phyloP scores from a whole-genome alignment of 2,113 vertebrate genomes.

The Myotis yumanensis region DNA sequence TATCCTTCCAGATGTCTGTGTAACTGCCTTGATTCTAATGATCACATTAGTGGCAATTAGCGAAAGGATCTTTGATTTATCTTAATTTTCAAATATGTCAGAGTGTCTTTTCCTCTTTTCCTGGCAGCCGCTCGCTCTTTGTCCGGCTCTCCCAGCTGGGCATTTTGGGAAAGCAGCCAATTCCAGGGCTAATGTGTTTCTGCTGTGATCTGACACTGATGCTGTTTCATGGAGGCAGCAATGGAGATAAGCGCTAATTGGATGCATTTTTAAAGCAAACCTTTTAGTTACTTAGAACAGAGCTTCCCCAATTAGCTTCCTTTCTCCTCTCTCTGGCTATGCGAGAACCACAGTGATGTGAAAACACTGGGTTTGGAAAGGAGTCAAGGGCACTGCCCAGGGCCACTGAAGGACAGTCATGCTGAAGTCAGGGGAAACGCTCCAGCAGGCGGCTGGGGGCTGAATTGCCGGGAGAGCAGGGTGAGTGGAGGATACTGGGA shows the following conservation, averaged over 20 bases:
- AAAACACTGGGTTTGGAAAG: not conserved
- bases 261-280: slow-evolving; percentile 70
- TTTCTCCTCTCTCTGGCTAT: slow-evolving; percentile 9
- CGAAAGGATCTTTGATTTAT: slow-evolving; percentile 23
- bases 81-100: slow-evolving; percentile 55
- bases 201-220: slow-evolving; percentile 56
- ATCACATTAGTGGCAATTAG: not conserved
- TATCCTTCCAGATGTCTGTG: not conserved
- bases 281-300: slow-evolving; percentile 70
- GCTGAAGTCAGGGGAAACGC: not conserved
- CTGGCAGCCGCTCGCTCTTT: not conserved
- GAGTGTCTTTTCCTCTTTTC: slow-evolving; percentile 25
- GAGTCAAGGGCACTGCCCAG: not conserved
- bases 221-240: not conserved
- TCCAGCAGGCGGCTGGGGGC: not conserved
- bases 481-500: too few relatives aligned
- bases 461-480: not conserved
- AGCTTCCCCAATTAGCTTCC: slow-evolving; percentile 62
- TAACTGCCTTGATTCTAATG: not conserved
- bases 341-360: not conserved
- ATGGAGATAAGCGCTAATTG: slow-evolving; percentile 69
- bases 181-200: slow-evolving; percentile 61
- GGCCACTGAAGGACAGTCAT: not conserved
- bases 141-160: slow-evolving; percentile 41
- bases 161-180: slow-evolving; percentile 62